Percentiles rank a stretch among this genome's conserved stretches.
Evolutionary conservation across 1,140 invertebrate genomes (phyloP).

Genomic region (Solen grandis): DNA sequence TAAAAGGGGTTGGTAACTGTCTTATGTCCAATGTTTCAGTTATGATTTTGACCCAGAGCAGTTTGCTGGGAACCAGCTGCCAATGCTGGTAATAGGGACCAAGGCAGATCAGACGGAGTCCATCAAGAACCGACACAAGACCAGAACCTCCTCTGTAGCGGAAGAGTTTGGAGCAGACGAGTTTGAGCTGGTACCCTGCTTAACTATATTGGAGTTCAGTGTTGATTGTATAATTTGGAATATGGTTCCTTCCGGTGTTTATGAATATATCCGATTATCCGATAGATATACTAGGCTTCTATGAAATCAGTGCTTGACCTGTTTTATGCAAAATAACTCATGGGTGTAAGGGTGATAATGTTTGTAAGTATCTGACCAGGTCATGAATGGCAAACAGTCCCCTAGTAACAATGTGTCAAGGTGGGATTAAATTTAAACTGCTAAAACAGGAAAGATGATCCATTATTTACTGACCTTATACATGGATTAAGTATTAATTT

Average conservation of each 20-base stretch:
- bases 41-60: conserved; percentile 94
- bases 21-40: too few species aligned
- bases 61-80: conserved; percentile 90
- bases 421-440: too few species aligned
- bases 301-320: too few species aligned
- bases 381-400: too few species aligned
- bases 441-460: too few species aligned
- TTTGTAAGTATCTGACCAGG: too few species aligned
- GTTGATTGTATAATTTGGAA: neutral
- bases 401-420: too few species aligned
- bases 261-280: neutral
- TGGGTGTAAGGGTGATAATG: too few species aligned
- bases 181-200: conserved; percentile 88
- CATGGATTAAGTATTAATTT: too few species aligned
- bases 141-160: conserved; percentile 88
- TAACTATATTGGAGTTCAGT: neutral
- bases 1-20: too few species aligned
- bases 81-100: conserved; percentile 95
- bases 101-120: conserved; percentile 93
- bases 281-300: neutral
- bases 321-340: too few species aligned
- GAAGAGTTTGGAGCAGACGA: conserved; percentile 97
- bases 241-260: neutral
- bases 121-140: conserved; percentile 72
- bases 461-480: too few species aligned